Evolutionary conservation across 2,113 vertebrate genomes (phyloP).

Genomic region (Phycodurus eques): DNA sequence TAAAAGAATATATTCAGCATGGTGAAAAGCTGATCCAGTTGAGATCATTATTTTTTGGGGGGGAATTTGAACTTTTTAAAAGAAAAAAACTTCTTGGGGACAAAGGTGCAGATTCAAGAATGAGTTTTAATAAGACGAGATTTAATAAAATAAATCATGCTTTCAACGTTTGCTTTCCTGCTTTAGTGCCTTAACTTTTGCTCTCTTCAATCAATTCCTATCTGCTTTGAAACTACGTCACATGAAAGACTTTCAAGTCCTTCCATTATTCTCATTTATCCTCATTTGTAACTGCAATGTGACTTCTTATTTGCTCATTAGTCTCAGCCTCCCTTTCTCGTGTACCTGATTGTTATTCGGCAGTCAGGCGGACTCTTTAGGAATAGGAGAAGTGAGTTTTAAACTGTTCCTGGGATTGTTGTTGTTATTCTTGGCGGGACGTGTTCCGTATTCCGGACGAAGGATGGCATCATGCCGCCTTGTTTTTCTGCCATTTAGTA

Average conservation of each 20-base stretch:
- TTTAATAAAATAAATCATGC: neutral
- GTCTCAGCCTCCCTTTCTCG: neutral
- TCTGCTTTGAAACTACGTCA: neutral
- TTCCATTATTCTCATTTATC: neutral
- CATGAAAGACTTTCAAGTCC: neutral
- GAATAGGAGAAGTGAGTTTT: neutral
- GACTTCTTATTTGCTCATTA: neutral
- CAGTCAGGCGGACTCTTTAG: neutral
- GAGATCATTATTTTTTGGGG: no score
- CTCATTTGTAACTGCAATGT: neutral
- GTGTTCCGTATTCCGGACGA: conserved; percentile 13
- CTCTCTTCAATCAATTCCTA: neutral
- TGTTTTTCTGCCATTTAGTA: conserved; percentile 40
- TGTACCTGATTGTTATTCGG: neutral
- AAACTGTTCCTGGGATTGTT: neutral
- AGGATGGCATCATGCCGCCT: conserved; percentile 28
- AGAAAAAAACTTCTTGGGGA: neutral
- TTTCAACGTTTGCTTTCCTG: neutral
- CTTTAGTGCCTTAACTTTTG: neutral
- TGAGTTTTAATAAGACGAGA: neutral
- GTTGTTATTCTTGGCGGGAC: conserved; percentile 11
- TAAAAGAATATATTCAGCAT: no score
- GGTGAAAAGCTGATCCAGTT: no score
- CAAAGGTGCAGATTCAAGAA: conserved; percentile 4
- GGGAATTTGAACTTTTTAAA: no score